These are phyloP conservation scores for Prunella strophiata DNA, from an alignment of 2,797 vertebrate genomes.

Conservation along the genomic window DNA sequence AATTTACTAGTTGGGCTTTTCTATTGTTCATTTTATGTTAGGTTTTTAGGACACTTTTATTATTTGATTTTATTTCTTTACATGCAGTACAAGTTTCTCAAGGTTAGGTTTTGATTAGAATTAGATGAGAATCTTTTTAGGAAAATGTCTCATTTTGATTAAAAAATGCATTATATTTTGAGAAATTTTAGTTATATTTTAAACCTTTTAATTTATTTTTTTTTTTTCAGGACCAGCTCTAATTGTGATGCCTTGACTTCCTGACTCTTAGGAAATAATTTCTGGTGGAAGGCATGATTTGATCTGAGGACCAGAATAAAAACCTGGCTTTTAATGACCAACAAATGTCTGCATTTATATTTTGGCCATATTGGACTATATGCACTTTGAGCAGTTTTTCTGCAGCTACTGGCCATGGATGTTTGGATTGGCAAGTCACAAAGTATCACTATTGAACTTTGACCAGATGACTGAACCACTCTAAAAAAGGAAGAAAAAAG, in stretches of 20 bases:
- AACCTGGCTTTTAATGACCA: not conserved
- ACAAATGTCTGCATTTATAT: not conserved
- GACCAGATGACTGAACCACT: not conserved
- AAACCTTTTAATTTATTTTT: not conserved
- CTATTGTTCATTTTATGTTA: not conserved
- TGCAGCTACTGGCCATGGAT: not conserved
- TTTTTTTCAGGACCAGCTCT: not conserved
- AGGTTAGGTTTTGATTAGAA: not conserved
- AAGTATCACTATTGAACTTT: not conserved
- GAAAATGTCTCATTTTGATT: not conserved
- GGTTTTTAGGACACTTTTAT: not conserved
- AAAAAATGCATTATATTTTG: not conserved
- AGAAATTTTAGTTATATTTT: not conserved
- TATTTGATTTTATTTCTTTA: not conserved
- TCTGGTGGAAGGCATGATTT: not conserved
- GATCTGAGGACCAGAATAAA: not conserved
- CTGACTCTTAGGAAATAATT: not conserved
- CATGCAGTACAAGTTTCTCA: not conserved
- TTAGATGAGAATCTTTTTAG: not conserved
- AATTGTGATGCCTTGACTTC: not conserved
- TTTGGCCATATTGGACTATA: not conserved
- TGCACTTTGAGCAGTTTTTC: not conserved
- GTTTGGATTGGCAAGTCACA: not conserved
- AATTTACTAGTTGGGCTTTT: not conserved
- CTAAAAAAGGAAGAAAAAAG: not conserved